These are phyloP conservation scores for Varecia variegata DNA, from an alignment of 2,797 vertebrate genomes.

Conservation along the genomic window DNA sequence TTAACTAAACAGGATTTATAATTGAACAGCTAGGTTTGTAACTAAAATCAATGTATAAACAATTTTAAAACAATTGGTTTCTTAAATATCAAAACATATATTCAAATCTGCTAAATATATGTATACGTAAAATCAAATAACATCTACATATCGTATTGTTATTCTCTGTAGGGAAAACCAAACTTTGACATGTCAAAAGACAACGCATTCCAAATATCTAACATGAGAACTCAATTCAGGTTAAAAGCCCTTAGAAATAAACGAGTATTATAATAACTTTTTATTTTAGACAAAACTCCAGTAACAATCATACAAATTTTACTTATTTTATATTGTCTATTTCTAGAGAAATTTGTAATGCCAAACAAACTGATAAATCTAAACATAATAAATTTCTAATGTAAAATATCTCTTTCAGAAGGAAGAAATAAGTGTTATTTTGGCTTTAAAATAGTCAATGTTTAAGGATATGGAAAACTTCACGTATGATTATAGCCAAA, in stretches of 20 bases:
- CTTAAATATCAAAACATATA: conserved; percentile 3
- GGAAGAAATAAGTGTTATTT: conserved; percentile 8
- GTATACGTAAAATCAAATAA: background rate
- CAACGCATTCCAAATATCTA: background rate
- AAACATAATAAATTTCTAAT: conserved; percentile 37
- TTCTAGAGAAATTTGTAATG: background rate
- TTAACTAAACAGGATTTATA: background rate
- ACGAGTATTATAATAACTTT: background rate
- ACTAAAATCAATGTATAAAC: background rate
- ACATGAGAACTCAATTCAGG: background rate
- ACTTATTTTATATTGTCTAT: background rate
- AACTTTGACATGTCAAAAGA: conserved; percentile 14
- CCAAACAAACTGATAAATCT: conserved; percentile 2
- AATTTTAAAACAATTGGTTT: conserved; percentile 25
- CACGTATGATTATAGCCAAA: background rate
- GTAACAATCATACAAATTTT: background rate
- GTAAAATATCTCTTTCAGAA: background rate
- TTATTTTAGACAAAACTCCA: background rate
- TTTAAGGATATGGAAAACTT: conserved; percentile 10
- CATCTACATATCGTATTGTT: background rate
- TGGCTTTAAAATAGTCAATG: background rate
- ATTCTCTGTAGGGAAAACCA: background rate
- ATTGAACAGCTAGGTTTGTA: background rate
- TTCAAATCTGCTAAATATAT: background rate
- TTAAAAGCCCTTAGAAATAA: background rate